Conservation (phyloP, 2,797 vertebrate species). For the Remorina albescens region DNA sequence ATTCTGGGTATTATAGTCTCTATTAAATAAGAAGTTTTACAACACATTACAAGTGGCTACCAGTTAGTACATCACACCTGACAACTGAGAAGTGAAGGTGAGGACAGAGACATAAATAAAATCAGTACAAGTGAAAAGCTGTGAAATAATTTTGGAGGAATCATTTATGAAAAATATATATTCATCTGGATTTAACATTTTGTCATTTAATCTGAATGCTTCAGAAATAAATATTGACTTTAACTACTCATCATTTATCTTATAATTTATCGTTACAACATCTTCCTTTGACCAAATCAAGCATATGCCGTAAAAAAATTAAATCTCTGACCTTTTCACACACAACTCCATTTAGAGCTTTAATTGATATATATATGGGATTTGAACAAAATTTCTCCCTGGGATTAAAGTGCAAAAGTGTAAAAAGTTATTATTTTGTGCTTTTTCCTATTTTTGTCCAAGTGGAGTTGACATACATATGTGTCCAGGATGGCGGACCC, state of each 20-base stretch:
- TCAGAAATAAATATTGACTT: conserved; percentile 2
- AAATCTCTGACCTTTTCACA: too few relatives aligned
- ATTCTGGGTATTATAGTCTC: not conserved
- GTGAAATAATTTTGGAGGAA: not conserved
- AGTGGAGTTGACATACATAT: too few relatives aligned
- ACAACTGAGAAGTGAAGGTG: not conserved
- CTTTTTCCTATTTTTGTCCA: too few relatives aligned
- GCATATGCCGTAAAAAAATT: too few relatives aligned
- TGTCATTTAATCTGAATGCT: not conserved
- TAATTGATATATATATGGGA: too few relatives aligned
- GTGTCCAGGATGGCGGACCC: too few relatives aligned
- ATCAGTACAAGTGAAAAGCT: not conserved
- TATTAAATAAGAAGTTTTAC: not conserved
- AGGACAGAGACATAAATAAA: not conserved
- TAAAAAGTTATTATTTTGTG: too few relatives aligned
- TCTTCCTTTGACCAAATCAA: conserved; percentile 3
- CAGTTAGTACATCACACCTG: not conserved
- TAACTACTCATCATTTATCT: not conserved
- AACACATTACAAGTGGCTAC: not conserved
- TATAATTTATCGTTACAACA: not conserved
- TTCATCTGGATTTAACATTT: not conserved
- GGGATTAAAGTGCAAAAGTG: too few relatives aligned
- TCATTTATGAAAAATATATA: not conserved
- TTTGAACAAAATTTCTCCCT: too few relatives aligned
- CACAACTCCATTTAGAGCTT: too few relatives aligned